phyloP scores from a whole-genome alignment of 2,888 invertebrate genomes.

The Drosophila maculinotata region DNA sequence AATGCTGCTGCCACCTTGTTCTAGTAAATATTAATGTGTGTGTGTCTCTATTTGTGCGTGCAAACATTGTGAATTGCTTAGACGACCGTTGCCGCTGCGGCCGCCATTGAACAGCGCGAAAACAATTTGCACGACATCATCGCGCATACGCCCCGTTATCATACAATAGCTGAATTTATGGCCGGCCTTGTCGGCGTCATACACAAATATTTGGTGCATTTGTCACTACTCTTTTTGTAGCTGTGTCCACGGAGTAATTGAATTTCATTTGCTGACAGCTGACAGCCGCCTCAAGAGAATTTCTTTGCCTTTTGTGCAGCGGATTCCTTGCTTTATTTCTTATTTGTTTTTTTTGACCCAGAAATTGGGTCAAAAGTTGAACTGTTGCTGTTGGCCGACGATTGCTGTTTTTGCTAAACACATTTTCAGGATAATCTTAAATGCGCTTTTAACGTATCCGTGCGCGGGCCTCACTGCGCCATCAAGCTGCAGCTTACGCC shows the following conservation, averaged over 20 bases:
- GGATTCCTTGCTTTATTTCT: constrained; percentile 5
- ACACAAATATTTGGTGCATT: constrained; percentile 53
- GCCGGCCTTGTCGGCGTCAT: constrained; percentile 51
- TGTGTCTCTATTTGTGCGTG: constrained; percentile 15
- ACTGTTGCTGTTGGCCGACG: constrained; percentile 6
- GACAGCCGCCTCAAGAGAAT: constrained; percentile 27
- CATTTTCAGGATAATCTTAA: constrained; percentile 65
- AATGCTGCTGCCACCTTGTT: constrained; percentile 41
- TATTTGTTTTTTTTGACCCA: constrained; percentile 12
- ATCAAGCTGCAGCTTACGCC: not conserved
- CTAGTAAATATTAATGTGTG: constrained; percentile 6
- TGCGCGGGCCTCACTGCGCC: no score
- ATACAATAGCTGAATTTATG: constrained; percentile 62
- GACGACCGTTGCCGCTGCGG: constrained; percentile 16
- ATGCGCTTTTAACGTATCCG: constrained; percentile 46
- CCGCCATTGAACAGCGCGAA: constrained; percentile 17
- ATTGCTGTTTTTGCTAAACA: constrained; percentile 47
- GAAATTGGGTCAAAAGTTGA: constrained; percentile 64
- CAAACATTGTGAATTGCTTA: constrained; percentile 60
- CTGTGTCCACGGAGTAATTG: constrained; percentile 46
- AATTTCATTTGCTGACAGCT: constrained; percentile 58
- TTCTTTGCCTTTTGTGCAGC: constrained; percentile 9
- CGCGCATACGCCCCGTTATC: constrained; percentile 71
- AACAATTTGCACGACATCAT: constrained; percentile 60
- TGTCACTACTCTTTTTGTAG: constrained; percentile 35